Base-by-base conservation (phyloP, 2,113 vertebrate species). In the Chroicocephalus ridibundus region DNA sequence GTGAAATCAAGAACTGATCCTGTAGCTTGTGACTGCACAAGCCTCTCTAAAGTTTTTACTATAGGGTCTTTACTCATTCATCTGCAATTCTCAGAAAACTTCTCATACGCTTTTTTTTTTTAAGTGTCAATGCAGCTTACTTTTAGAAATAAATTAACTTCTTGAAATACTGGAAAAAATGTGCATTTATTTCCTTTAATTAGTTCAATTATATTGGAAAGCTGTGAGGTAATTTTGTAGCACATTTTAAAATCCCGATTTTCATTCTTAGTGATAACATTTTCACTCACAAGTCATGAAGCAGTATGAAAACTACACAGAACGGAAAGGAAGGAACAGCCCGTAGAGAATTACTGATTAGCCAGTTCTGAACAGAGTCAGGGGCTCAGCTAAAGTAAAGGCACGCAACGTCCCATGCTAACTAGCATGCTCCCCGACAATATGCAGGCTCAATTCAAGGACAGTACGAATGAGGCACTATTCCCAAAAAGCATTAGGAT, bases 11-110 rank as follows among this genome's bases (percentile, higher is more conserved):
- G 46, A 89, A 78, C 22, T 32, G 58, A 10, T 65, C 36, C 24
- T 65, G 15, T 40, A 49, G 26, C 5, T 6, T 80, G 11, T 32
- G 9, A 13, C 47, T 38, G 15, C 34, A 57, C 20, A 75, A 69
- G 1, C 0, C 0, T 12, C 7, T 71, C 24, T 47, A 13, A 69
- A 62, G 3, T 36, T 8, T 62, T 76, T 29, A 3, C 10, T 27
- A 51, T 9, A 25, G 8, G 7, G 47, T 40, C 22, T 65, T 47
- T 38, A 32, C 4, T 22, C 2, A 25, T 46, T 24, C 29, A 75
- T 25, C 15, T 66, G 64, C 93, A 89, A 27, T 62, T 54, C 55
- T 81, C 15, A 70, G 46, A 72, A 83, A 83, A 16, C 1, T 44
- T 88, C 20, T 36, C 0, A 5, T 21, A 52, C 5, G 12, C 1